phyloP scores from a whole-genome alignment of 2,113 vertebrate species.

The Butorides virescens region DNA sequence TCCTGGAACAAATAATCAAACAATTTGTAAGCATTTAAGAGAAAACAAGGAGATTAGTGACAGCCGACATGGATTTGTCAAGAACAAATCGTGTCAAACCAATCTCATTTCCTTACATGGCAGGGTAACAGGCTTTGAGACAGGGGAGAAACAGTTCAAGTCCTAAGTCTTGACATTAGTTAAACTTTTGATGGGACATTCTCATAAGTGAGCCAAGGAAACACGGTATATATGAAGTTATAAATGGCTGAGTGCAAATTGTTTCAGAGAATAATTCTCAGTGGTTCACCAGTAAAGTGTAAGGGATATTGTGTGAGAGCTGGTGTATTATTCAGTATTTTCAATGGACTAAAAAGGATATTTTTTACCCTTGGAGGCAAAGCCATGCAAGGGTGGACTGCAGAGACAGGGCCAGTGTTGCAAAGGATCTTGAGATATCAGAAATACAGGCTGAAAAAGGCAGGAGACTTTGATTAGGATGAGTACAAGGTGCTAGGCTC shows the following conservation, averaged over 20 bases:
- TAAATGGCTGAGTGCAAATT: neutral
- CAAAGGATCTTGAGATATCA: neutral
- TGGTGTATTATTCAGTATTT: neutral
- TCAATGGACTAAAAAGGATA: neutral
- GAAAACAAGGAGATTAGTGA: conserved; percentile 6
- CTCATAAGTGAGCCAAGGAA: neutral
- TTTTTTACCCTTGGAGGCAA: neutral
- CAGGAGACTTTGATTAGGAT: neutral
- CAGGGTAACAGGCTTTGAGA: neutral
- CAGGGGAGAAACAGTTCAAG: neutral
- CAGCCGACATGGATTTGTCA: neutral
- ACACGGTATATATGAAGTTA: neutral
- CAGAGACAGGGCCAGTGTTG: neutral
- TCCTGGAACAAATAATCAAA: neutral
- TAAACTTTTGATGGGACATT: neutral
- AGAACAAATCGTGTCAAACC: neutral
- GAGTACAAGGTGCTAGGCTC: neutral
- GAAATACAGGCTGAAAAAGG: neutral
- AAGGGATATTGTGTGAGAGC: neutral
- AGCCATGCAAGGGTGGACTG: neutral
- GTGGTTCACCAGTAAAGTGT: neutral
- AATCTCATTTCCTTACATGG: neutral
- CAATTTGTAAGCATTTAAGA: neutral
- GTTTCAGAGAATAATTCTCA: neutral
- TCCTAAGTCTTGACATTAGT: neutral